Base-by-base conservation (phyloP, 2,113 vertebrate genomes). In the Elanoides forficatus region DNA sequence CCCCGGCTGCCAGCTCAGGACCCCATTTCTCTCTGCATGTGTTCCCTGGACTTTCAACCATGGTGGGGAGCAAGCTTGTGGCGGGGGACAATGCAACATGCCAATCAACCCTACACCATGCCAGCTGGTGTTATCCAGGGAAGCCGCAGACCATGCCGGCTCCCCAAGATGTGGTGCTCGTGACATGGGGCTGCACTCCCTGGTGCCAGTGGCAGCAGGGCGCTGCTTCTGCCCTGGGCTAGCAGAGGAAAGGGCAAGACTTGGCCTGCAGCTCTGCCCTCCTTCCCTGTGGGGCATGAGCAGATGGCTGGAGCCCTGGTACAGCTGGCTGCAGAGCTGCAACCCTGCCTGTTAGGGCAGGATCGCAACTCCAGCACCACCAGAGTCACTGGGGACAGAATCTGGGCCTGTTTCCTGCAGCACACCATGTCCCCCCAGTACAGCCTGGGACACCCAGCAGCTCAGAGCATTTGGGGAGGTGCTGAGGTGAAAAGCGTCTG, bases 351-450 rank as follows among this genome's bases (percentile, higher is more conserved):
- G 16, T 22, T 19, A 14, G 27, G 27, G 42, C 36, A 50, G 58
- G 22, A 36, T 48, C 1, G 6, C 25, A 7, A 26, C 80, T 30
- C 52, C 34, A 45, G 58, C 19, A 34, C 43, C 16, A 6, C 38
- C 34, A 42, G 10, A 34, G 63, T 16, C 45, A 15, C 29, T 6
- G 29, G 29, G 52, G 42, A 15, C 79, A 32, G 56, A 83, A 83
- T 20, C 38, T 0, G 0, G 12, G 15, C n/a, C 52, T 2, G 7
- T 1, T 78, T 26, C 60, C 56, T 15, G 0, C 8, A 13, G 48
- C 55, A 75, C 48, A 20, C 10, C 0, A 0, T 0, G 1, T 7
- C 11, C 34, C 45, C 65, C 10, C 20, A 9, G 36, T 5, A 86
- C 10, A 52, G 65, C 72, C 84, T 14, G 13, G 26, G 59, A 25